phyloP scores from a whole-genome alignment of 2,797 vertebrate species.

The Xenops minutus region DNA sequence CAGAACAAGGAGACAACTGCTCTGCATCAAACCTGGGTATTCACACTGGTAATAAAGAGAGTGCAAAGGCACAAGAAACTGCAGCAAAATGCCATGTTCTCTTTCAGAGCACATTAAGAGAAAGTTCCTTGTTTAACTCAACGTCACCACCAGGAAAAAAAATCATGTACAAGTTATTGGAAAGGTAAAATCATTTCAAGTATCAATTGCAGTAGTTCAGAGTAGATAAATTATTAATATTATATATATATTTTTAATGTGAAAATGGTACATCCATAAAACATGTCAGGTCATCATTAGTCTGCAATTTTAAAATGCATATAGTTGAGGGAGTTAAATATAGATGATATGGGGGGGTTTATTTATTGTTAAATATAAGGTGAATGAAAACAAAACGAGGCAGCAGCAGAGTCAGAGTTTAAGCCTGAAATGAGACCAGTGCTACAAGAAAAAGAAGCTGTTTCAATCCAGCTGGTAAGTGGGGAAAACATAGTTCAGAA shows the following conservation, averaged over 20 bases:
- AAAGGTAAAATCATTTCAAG: background rate
- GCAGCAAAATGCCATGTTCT: background rate
- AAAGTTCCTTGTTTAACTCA: slow-evolving; percentile 19
- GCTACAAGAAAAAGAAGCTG: background rate
- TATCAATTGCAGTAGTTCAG: background rate
- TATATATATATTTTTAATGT: background rate
- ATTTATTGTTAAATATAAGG: background rate
- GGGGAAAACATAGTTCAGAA: background rate
- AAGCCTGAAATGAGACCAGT: background rate
- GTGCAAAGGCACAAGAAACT: background rate
- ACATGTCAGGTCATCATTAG: background rate
- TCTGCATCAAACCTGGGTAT: background rate
- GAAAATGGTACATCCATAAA: background rate
- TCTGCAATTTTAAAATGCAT: background rate
- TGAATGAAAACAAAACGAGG: background rate
- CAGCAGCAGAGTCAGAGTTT: background rate
- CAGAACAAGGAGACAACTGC: slow-evolving; percentile 1
- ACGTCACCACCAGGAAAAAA: background rate
- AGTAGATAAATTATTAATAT: background rate
- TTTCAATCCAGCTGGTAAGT: background rate
- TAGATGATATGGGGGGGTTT: background rate
- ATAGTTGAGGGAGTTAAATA: background rate
- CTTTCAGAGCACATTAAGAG: background rate
- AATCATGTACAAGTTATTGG: background rate
- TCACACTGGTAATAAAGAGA: background rate